Conservation (phyloP, 2,797 vertebrate genomes). For the Chanos chanos region DNA sequence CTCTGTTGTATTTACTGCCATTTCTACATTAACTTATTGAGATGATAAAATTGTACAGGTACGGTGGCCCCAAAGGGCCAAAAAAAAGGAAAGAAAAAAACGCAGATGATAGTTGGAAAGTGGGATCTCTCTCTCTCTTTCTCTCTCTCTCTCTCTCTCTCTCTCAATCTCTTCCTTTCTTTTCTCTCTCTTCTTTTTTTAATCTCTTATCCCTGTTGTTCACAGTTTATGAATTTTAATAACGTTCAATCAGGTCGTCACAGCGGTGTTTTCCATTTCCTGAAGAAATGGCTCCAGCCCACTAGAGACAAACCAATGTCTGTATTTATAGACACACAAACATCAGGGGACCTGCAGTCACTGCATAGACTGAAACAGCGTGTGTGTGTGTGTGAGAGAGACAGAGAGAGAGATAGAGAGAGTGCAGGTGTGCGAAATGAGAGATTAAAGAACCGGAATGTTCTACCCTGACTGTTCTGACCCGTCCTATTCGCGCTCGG, state of each 20-base stretch:
- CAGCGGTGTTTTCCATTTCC: constrained; percentile 74
- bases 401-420: neutral
- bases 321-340: constrained; percentile 60
- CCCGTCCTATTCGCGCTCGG: neutral
- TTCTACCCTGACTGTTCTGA: neutral
- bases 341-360: constrained; percentile 48
- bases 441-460: neutral
- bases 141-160: no score
- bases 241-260: constrained; percentile 73
- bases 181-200: constrained; percentile 61
- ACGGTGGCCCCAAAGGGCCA: constrained; percentile 25
- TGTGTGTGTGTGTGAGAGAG: neutral
- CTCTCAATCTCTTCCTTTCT: constrained; percentile 5
- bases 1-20: constrained; percentile 29
- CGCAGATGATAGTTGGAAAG: no score
- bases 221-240: constrained; percentile 83
- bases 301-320: constrained; percentile 68
- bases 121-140: no score
- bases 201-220: constrained; percentile 59
- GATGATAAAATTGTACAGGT: constrained; percentile 42
- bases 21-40: constrained; percentile 22
- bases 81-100: no score
- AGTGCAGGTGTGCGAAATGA: neutral
- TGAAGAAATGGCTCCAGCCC: constrained; percentile 77
- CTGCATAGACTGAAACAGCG: constrained; percentile 3